Percentiles rank a stretch among this genome's conserved stretches.
Conservation (phyloP, 2,113 vertebrate species). For the Cyphomyrus discorhynchus region DNA sequence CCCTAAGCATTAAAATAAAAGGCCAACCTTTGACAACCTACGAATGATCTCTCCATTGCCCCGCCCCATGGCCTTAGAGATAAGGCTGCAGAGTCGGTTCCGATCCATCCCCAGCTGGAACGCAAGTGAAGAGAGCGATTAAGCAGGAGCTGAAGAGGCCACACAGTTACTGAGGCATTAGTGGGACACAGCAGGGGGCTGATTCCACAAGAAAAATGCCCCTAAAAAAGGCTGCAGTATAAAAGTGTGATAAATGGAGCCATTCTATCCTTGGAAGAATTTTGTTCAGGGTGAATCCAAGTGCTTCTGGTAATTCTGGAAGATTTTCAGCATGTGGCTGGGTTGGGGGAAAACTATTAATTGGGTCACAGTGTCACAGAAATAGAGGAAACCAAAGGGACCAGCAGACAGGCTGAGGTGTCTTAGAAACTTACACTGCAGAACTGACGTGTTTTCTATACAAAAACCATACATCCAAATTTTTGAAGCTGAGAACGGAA, state of each 20-base stretch:
- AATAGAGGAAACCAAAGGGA: not conserved
- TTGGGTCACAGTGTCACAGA: not conserved
- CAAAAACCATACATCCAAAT: not conserved
- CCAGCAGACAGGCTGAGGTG: not conserved
- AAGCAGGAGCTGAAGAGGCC: not conserved
- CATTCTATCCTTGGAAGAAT: not conserved
- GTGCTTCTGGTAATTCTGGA: not conserved
- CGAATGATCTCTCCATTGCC: slow-evolving; percentile 39
- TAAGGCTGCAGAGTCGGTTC: slow-evolving; percentile 44
- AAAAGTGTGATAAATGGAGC: not conserved
- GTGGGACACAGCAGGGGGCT: not conserved
- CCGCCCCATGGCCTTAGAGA: slow-evolving; percentile 42
- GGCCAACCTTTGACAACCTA: slow-evolving; percentile 57
- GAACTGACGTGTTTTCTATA: not conserved
- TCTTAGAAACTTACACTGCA: not conserved
- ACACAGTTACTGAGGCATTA: not conserved
- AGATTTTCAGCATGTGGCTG: not conserved
- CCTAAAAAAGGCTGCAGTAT: not conserved
- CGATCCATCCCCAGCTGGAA: slow-evolving; percentile 46
- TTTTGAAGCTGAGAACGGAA: not conserved
- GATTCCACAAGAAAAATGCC: not conserved
- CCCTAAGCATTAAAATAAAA: slow-evolving; percentile 17
- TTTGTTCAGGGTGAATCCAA: not conserved
- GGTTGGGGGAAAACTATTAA: not conserved
- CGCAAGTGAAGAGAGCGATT: slow-evolving; percentile 38